A percentile compares a stretch with the other conserved stretches of the same genome.
phyloP scores from a whole-genome alignment of 2,113 vertebrate genomes.

The Albula glossodonta region DNA sequence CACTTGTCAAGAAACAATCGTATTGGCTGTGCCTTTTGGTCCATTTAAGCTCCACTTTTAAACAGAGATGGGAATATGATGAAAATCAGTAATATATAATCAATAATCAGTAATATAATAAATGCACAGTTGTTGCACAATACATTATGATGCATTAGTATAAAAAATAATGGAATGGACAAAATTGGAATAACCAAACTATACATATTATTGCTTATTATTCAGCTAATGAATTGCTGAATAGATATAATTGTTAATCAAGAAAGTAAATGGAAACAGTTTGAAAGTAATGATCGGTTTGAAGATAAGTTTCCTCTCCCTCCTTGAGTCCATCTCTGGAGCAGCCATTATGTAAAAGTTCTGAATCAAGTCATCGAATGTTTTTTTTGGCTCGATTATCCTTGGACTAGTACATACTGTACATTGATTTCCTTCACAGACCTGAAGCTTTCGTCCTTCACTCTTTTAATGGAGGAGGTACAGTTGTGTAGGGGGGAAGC shows the following conservation, averaged over 20 bases:
- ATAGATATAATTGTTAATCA: background rate
- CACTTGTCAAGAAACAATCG: constrained; percentile 28
- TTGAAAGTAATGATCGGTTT: background rate
- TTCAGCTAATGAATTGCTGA: background rate
- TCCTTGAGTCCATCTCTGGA: background rate
- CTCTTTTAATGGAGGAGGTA: constrained; percentile 29
- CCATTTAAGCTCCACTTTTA: too few species aligned
- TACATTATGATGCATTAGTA: too few species aligned
- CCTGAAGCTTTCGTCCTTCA: constrained; percentile 3
- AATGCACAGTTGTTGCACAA: too few species aligned
- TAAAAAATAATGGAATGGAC: too few species aligned
- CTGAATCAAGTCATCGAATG: background rate
- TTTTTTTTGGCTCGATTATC: background rate
- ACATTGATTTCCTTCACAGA: constrained; percentile 34
- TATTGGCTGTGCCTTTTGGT: background rate
- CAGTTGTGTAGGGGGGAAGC: constrained; percentile 30
- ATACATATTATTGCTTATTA: too few species aligned
- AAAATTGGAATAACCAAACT: too few species aligned
- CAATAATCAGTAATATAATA: too few species aligned
- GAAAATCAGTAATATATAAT: too few species aligned
- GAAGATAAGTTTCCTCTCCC: background rate
- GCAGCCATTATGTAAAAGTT: background rate
- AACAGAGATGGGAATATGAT: too few species aligned
- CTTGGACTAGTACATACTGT: background rate
- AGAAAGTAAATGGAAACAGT: background rate